Evolutionary conservation across 2,113 vertebrate species (phyloP), one percentile per base, ranked within the genome.

Genomic region (Tachycineta bicolor): DNA sequence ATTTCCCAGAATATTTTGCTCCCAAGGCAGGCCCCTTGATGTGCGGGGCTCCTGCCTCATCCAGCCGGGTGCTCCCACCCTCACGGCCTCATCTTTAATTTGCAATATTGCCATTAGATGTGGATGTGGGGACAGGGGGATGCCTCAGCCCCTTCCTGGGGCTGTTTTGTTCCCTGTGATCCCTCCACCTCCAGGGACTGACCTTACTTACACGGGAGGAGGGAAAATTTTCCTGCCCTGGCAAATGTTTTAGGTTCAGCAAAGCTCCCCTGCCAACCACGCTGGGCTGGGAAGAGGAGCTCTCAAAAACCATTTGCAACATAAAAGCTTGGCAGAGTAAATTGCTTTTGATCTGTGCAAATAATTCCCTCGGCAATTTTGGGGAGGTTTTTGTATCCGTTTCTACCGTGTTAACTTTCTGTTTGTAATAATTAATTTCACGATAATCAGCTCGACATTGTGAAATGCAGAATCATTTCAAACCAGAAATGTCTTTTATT

Each of bases 381-480:
- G 60, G 89, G 90, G 73, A 90, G 70, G 82, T 56, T 90, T 78
- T 81, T 86, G 89, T 94, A 91, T 87, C 86, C 44, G 2, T 92
- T 94, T 86, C 87, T 92, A 79, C 96, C 9, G 17, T 52, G 91
- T 93, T 88, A 93, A 95, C 95, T 94, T 75, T 53, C 43, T 83
- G 93, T 96, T 96, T 94, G 91, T 78, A 91, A 92, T 86, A 94
- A 96, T 97, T 96, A 97, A 97, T 97, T 96, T 90, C 94, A 92
- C 1, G 24, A 93, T 70, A 90, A 93, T 93, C 94, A 93, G 76
- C 93, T 65, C 60, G 17, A 62, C 89, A 26, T 75, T 86, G 93
- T 63, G 89, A 81, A 74, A 67, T 0, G 4, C 39, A 22, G 64
- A 67, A 95, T 47, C 24, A 7, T 92, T 97, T 86, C 60, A 34